phyloP scores from a whole-genome alignment of 2,113 vertebrate genomes.

The Psilopsiagon aurifrons region DNA sequence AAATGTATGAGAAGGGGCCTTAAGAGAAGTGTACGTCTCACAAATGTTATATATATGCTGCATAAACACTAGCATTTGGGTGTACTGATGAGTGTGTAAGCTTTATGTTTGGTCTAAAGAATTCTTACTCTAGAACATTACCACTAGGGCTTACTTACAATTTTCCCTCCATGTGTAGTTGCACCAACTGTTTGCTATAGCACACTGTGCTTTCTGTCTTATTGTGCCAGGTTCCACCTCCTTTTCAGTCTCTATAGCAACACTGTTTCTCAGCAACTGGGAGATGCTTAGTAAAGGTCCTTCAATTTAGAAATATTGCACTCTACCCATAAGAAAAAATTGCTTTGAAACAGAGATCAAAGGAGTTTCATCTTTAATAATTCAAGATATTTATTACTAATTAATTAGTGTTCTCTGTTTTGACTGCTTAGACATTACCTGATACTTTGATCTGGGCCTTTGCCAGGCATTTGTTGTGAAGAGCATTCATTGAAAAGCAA shows the following conservation, averaged over 20 bases:
- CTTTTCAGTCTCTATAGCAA: constrained; percentile 50
- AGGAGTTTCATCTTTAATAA: constrained; percentile 71
- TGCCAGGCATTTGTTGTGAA: neutral
- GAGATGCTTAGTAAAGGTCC: neutral
- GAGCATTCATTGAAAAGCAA: neutral
- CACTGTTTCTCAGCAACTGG: constrained; percentile 42
- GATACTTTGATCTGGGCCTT: constrained; percentile 23
- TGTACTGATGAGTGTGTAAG: neutral
- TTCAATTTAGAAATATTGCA: constrained; percentile 29
- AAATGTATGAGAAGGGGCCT: neutral
- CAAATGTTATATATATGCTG: neutral
- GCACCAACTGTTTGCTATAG: neutral
- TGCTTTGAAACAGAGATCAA: constrained; percentile 66
- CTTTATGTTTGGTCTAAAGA: neutral
- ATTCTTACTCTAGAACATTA: neutral
- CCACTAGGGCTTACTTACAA: neutral
- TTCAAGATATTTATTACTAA: constrained; percentile 76
- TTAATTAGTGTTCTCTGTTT: constrained; percentile 65
- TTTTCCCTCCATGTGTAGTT: neutral
- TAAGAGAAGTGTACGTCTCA: neutral
- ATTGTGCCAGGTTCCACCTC: neutral
- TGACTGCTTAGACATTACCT: constrained; percentile 34
- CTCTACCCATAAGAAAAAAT: neutral
- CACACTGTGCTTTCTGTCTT: neutral
- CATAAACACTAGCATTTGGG: neutral